A percentile compares a stretch with the other conserved stretches of the same genome.
Evolutionary conservation across 2,888 invertebrate genomes (phyloP).

Genomic region (Napeogenes inachia): DNA sequence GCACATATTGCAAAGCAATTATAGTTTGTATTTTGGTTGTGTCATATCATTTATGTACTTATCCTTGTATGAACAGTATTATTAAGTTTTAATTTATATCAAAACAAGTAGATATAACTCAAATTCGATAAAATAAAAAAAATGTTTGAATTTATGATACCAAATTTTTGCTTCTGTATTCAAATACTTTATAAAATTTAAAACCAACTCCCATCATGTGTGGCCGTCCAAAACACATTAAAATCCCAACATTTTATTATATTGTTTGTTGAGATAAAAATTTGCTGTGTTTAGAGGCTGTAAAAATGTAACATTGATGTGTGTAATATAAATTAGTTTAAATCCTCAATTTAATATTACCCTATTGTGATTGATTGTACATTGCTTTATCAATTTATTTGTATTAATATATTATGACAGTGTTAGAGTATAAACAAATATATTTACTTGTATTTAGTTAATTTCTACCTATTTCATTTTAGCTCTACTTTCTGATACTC

Average conservation of each 20-base stretch:
- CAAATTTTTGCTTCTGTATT: too few species aligned
- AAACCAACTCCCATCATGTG: too few species aligned
- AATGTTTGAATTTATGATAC: too few species aligned
- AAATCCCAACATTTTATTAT: too few species aligned
- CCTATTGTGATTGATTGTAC: too few species aligned
- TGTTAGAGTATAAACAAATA: slow-evolving; percentile 1
- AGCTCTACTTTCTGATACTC: too few species aligned
- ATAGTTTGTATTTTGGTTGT: slow-evolving; percentile 17
- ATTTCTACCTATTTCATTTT: slow-evolving; percentile 11
- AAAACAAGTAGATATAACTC: background rate
- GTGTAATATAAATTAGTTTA: too few species aligned
- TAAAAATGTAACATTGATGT: background rate
- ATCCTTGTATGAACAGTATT: background rate
- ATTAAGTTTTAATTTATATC: background rate
- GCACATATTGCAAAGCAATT: slow-evolving; percentile 4
- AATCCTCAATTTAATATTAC: too few species aligned
- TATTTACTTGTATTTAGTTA: slow-evolving; percentile 6
- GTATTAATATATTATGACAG: background rate
- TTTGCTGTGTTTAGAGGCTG: too few species aligned
- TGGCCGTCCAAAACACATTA: too few species aligned
- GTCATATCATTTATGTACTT: slow-evolving; percentile 30
- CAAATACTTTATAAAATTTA: too few species aligned
- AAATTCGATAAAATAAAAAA: background rate
- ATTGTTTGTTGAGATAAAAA: too few species aligned
- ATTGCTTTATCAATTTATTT: background rate